Evolutionary conservation across 23 tunicate genomes (phyloP), one percentile per base, ranked within the genome.

Genomic region (Trididemnum miniatum): DNA sequence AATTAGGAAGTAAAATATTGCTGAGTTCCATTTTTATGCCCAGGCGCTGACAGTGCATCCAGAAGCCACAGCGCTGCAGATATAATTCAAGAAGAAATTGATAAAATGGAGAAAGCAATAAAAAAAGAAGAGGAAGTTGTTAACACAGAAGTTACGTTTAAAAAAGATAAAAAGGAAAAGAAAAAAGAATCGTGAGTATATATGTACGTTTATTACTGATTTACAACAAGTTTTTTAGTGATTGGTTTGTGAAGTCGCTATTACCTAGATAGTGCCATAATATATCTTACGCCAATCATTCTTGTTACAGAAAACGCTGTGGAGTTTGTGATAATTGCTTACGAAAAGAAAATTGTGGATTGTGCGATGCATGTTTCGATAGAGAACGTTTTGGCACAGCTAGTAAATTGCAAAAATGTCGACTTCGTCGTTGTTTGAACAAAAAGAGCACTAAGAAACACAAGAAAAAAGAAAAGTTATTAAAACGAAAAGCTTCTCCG

Each of bases 261-360:
- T n/a, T n/a, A n/a, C n/a, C n/a, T n/a, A n/a, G n/a, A n/a, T n/a
- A n/a, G n/a, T n/a, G n/a, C n/a, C n/a, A n/a, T n/a, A n/a, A n/a
- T n/a, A n/a, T n/a, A n/a, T n/a, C n/a, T n/a, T n/a, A n/a, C n/a
- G n/a, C n/a, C n/a, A n/a, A n/a, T n/a, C n/a, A n/a, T n/a, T n/a
- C n/a, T n/a, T n/a, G n/a, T n/a, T n/a, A n/a, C n/a, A 77, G 84
- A 32, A 80, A 87, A 35, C 65, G 85, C 20, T 87, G 91, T 74
- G 91, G 85, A 35, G 60, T 34, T 1, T 87, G 91, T 35, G 81
- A 80, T 1, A 80, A 87, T 40, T 88, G 86, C 71, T 34, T 71
- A 30, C 34, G 86, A 65, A 83, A 27, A 35, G 87, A 82, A 49
- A 78, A 89, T 31, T 89, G 94, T 63, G 94, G 83, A 3, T 29